These are phyloP conservation scores for Perca schrenkii DNA, from an alignment of 2,113 vertebrate genomes.

Conservation along the genomic window DNA sequence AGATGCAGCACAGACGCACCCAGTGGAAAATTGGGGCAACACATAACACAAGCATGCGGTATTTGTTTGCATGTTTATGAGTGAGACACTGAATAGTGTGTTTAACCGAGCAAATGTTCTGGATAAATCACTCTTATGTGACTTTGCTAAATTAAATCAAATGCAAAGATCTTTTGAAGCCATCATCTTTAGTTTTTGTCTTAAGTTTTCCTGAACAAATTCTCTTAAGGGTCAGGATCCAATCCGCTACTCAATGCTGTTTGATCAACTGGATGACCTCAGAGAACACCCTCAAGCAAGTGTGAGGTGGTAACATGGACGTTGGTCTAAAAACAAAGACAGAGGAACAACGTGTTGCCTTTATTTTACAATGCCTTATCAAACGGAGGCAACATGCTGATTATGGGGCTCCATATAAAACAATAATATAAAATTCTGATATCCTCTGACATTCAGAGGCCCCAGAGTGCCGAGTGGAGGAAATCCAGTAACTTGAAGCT, in stretches of 20 bases:
- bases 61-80: background rate
- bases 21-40: too few relatives aligned
- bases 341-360: background rate
- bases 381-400: background rate
- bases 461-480: background rate
- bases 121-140: background rate
- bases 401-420: background rate
- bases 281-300: background rate
- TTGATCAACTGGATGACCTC: background rate
- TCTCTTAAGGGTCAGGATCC: background rate
- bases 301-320: slow-evolving; percentile 7
- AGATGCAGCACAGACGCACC: too few relatives aligned
- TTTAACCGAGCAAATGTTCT: background rate
- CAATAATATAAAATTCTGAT: background rate
- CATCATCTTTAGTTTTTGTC: background rate
- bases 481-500: background rate
- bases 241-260: background rate
- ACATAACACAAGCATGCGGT: background rate
- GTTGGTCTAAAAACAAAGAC: background rate
- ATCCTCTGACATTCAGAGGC: background rate
- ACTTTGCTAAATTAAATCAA: slow-evolving; percentile 3
- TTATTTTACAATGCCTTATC: background rate
- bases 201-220: background rate
- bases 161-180: background rate
- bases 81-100: background rate